Evolutionary conservation across 2,797 vertebrate genomes (phyloP).

Genomic region (Lepidocolaptes lacrymiger): DNA sequence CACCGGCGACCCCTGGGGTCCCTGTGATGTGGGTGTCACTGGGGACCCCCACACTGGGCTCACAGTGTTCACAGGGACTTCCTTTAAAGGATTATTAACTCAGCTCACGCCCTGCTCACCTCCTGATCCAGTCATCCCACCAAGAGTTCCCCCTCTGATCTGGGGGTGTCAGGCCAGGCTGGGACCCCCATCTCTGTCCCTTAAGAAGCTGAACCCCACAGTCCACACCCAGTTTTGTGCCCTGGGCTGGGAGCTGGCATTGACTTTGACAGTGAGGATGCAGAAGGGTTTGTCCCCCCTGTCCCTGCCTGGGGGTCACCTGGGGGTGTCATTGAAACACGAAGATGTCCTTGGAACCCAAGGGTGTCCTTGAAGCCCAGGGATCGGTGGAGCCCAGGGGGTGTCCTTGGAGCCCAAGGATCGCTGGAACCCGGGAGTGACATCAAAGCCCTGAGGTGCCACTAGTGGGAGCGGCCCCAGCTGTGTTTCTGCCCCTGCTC

Average conservation of each 20-base stretch:
- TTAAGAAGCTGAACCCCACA: background rate
- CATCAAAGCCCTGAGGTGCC: background rate
- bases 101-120: fast-evolving
- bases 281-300: background rate
- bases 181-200: background rate
- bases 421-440: background rate
- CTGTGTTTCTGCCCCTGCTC: background rate
- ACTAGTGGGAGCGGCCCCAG: background rate
- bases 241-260: fast-evolving
- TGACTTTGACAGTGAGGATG: background rate
- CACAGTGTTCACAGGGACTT: background rate
- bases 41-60: fast-evolving
- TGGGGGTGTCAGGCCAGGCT: background rate
- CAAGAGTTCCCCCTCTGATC: fast-evolving
- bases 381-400: background rate
- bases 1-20: fast-evolving
- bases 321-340: background rate
- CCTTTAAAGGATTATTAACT: background rate
- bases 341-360: background rate
- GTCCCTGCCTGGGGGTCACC: too few relatives aligned
- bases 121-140: background rate
- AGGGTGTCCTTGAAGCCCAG: background rate
- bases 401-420: background rate
- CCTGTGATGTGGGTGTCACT: background rate
- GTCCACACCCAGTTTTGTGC: background rate